Percentiles rank a stretch among this genome's conserved stretches.
Evolutionary conservation across 2,888 invertebrate species (phyloP).

Genomic region (Dexiosoma caninum): DNA sequence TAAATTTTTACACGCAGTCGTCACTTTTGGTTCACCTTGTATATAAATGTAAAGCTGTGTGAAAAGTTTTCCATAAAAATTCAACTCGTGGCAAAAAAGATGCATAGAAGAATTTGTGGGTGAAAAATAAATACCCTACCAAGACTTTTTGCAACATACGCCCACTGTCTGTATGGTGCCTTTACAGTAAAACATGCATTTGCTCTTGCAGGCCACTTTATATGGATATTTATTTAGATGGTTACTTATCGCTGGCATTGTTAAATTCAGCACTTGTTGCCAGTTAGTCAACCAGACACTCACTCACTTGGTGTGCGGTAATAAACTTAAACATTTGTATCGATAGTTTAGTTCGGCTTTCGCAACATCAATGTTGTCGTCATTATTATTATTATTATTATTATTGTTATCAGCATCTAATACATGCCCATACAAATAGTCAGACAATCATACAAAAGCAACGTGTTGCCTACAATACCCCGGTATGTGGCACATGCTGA

Average conservation of each 20-base stretch:
- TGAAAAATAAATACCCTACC: too few relatives aligned
- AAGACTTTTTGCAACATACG: too few relatives aligned
- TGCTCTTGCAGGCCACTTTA: background rate
- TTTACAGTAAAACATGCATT: constrained; percentile 9
- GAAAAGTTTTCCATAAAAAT: too few relatives aligned
- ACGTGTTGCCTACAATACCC: background rate
- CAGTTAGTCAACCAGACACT: constrained; percentile 34
- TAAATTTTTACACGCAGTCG: too few relatives aligned
- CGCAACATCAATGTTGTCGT: constrained; percentile 5
- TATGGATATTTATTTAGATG: constrained; percentile 25
- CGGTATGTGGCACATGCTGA: constrained; percentile 39
- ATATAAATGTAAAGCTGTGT: too few relatives aligned
- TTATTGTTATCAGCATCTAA: constrained; percentile 48
- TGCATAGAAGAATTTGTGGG: too few relatives aligned
- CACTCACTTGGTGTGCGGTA: constrained; percentile 48
- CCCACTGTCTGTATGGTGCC: background rate
- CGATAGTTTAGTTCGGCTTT: background rate
- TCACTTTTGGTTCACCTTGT: too few relatives aligned
- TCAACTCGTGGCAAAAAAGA: too few relatives aligned
- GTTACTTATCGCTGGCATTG: constrained; percentile 24
- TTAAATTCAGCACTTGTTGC: constrained; percentile 44
- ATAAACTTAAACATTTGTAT: constrained; percentile 53
- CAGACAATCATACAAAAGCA: constrained; percentile 27
- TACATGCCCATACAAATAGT: constrained; percentile 28
- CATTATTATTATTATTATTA: background rate